phyloP scores from a whole-genome alignment of 2,888 invertebrate species.

The Caenorhabditis sp. region DNA sequence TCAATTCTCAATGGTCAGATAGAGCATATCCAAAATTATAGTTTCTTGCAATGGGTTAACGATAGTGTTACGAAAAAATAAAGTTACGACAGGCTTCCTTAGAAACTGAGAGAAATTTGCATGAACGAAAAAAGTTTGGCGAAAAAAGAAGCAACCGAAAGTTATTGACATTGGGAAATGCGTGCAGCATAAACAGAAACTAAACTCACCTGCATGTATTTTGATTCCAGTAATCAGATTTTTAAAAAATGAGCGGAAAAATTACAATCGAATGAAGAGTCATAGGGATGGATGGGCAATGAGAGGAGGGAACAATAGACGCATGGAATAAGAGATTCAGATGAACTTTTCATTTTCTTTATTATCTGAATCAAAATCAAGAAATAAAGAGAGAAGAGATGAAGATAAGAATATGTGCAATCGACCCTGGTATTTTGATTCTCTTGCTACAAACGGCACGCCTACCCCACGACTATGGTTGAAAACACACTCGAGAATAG shows the following conservation, averaged over 20 bases:
- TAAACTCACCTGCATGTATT: conserved; percentile 46
- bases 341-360: conserved; percentile 20
- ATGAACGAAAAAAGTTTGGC: conserved; percentile 30
- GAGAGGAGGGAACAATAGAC: conserved; percentile 19
- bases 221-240: conserved; percentile 7
- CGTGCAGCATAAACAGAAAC: conserved; percentile 43
- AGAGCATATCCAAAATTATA: neutral
- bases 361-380: conserved; percentile 8
- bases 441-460: conserved; percentile 67
- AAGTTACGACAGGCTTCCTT: neutral
- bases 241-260: conserved; percentile 8
- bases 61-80: conserved; percentile 2
- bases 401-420: conserved; percentile 38
- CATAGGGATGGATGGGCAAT: conserved; percentile 10
- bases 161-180: conserved; percentile 11
- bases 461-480: conserved; percentile 68
- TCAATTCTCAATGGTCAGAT: neutral
- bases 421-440: conserved; percentile 53
- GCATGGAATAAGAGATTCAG: neutral
- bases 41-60: conserved; percentile 14
- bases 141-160: conserved; percentile 43
- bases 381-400: conserved; percentile 5
- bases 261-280: conserved; percentile 41
- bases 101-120: conserved; percentile 7
- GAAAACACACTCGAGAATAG: conserved; percentile 55